These are phyloP conservation scores for Mesocentrotus franciscanus DNA, from an alignment of 53 echinoderm and acorn worm genomes.

Conservation along the genomic window DNA sequence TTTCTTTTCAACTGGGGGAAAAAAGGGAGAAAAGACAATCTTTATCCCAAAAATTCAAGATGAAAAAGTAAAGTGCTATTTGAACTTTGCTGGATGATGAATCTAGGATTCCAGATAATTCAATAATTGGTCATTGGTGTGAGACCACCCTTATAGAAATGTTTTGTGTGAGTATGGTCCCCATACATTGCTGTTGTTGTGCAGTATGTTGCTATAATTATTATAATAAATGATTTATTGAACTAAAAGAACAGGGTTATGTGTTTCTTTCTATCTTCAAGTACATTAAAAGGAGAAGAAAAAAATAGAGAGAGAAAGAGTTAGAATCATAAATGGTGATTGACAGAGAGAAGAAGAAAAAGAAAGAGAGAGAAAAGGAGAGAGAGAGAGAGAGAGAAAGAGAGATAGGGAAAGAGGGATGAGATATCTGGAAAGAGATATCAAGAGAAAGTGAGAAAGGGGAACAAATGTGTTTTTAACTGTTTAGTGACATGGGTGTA, in stretches of 20 bases:
- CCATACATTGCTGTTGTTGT: conserved; percentile 32
- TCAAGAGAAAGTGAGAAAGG: neutral
- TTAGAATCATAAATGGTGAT: neutral
- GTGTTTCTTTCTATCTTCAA: neutral
- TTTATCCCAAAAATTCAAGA: neutral
- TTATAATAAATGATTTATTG: conserved; percentile 64
- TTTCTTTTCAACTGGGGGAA: neutral
- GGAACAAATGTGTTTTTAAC: neutral
- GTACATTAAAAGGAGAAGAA: neutral
- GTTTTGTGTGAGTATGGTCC: conserved; percentile 38
- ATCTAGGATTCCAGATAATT: neutral
- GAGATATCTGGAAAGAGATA: neutral
- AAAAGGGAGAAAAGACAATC: neutral
- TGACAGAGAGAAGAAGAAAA: neutral
- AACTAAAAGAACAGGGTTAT: neutral
- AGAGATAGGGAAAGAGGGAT: neutral
- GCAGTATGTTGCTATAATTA: conserved; percentile 50
- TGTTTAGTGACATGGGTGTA: too few relatives aligned
- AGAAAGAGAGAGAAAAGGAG: neutral
- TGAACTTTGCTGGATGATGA: neutral
- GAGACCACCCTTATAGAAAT: neutral
- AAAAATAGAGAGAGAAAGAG: neutral
- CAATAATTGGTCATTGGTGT: neutral
- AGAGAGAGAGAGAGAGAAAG: neutral
- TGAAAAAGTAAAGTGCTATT: neutral